Evolutionary conservation across 2,797 vertebrate species (phyloP).

Genomic region (Sebastolobus alascanus): DNA sequence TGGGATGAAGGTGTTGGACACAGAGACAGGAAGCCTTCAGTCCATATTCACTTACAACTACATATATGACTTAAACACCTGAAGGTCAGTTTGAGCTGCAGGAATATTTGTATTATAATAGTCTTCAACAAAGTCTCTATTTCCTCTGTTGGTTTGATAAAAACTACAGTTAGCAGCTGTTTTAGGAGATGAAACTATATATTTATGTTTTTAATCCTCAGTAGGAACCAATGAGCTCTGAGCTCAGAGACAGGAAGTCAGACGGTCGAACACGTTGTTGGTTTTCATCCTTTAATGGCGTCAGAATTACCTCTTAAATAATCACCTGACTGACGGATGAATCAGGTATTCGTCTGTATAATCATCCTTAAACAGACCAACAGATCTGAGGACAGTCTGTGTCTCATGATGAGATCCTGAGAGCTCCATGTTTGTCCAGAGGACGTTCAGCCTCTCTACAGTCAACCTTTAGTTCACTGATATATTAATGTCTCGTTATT

Average conservation of each 20-base stretch:
- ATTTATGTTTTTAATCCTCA: not conserved
- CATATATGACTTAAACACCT: no score
- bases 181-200: not conserved
- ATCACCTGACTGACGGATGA: not conserved
- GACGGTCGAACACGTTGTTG: not conserved
- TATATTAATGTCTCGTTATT: not conserved
- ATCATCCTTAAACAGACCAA: not conserved
- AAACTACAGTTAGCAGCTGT: not conserved
- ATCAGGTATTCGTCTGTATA: not conserved
- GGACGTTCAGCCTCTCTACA: not conserved
- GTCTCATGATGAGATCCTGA: not conserved
- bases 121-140: not conserved
- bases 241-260: not conserved
- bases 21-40: not conserved
- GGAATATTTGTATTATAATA: no score
- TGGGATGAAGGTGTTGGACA: not conserved
- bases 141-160: not conserved
- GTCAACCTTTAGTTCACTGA: not conserved
- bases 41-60: no score
- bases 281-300: not conserved
- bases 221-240: not conserved
- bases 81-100: no score
- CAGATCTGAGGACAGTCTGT: not conserved
- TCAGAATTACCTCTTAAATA: not conserved
- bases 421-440: slow-evolving; percentile 47